Conservation (phyloP, 2,888 invertebrate genomes). For the Oscheius sp. region DNA sequence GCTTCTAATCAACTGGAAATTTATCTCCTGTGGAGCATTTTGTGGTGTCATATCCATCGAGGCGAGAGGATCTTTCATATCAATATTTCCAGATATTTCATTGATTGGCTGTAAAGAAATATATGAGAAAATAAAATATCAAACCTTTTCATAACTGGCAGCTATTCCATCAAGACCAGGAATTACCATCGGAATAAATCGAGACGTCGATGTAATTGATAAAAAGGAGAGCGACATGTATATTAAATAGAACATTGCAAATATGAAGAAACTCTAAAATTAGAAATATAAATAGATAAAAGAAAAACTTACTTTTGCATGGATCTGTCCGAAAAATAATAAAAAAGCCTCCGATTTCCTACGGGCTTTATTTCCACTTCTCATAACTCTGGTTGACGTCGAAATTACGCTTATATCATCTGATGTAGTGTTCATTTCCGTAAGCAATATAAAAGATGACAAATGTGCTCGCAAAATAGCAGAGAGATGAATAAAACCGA, state of each 20-base stretch:
- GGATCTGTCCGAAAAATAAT: constrained; percentile 38
- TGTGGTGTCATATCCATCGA: background rate
- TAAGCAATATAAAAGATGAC: too few relatives aligned
- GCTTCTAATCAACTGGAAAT: background rate
- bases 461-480: too few relatives aligned
- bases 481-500: too few relatives aligned
- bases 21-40: background rate
- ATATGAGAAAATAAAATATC: background rate
- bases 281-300: background rate
- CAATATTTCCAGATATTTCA: too few relatives aligned
- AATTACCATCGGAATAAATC: constrained; percentile 1
- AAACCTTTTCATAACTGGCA: constrained; percentile 3
- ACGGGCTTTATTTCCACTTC: background rate
- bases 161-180: too few relatives aligned
- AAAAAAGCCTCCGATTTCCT: constrained; percentile 16
- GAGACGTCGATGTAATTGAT: background rate
- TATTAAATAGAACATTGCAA: constrained; percentile 9
- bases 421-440: constrained; percentile 13
- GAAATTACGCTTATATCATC: constrained; percentile 17
- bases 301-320: constrained; percentile 23
- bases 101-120: too few relatives aligned
- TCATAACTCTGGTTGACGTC: constrained; percentile 27
- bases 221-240: background rate
- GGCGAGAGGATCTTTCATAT: background rate
- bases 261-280: constrained; percentile 24